Evolutionary conservation across 2,113 vertebrate genomes (phyloP), one percentile per base, ranked within the genome.

Genomic region (Desmodus rotundus): DNA sequence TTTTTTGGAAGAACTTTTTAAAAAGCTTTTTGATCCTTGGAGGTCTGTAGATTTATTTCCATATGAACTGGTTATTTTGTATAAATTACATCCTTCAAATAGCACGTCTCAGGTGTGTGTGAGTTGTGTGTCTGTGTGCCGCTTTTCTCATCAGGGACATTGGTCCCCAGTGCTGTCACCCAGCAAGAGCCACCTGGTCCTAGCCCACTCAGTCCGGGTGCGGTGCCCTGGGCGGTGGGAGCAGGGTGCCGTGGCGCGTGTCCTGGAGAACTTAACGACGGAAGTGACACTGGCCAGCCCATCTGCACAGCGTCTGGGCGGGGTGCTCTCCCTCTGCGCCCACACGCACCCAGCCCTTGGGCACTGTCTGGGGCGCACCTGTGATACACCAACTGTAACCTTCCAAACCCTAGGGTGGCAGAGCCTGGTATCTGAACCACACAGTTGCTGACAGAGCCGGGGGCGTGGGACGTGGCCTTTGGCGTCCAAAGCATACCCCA

Each of bases 1-100:
- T 98, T 98, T 99, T 98, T 98, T 98, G 96, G 97, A 98, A 98
- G 68, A 97, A 98, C 97, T 97, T 98, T 98, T 98, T 97, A 83
- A 98, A 98, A 98, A 98, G 97, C 97, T 98, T 97, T 98, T 95
- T 98, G 98, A 98, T 98, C 98, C 97, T 98, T 94, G 94, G 98
- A 98, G 98, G 97, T 98, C 98, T 99, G 98, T 99, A 98, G 98
- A 98, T 98, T 98, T 99, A 99, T 99, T 99, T 99, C 98, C 98
- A 98, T 98, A 98, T 98, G 98, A 98, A 98, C 98, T 98, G 98
- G 98, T 98, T 98, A 99, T 98, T 99, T 99, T 99, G 98, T 99
- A 99, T 99, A 99, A 99, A 99, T 98, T 98, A 98, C 92, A 0
- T 98, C 98, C 98, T 99, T 98, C 98, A 98, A 99, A 98, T 98